A percentile compares a stretch with the other conserved stretches of the same genome.
phyloP scores from a whole-genome alignment of 2,888 invertebrate species.

The Catocala nupta region DNA sequence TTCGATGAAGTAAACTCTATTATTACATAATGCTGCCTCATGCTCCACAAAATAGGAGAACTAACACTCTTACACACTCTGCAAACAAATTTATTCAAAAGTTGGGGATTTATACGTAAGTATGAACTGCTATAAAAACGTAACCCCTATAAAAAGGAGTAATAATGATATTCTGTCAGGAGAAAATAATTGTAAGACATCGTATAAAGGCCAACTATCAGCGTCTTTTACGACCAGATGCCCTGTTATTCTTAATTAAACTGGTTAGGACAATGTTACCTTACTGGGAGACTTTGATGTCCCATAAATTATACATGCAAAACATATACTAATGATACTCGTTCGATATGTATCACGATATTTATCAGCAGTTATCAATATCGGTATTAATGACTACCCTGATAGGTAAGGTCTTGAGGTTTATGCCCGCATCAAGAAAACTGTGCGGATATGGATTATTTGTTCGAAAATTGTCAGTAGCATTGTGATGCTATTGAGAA shows the following conservation, averaged over 20 bases:
- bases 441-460: too few species aligned
- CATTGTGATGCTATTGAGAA: too few species aligned
- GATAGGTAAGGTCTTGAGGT: too few species aligned
- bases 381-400: too few species aligned
- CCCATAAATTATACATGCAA: slow-evolving; percentile 57
- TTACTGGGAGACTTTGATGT: slow-evolving; percentile 53
- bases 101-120: slow-evolving; percentile 51
- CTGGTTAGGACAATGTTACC: slow-evolving; percentile 58
- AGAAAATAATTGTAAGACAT: slow-evolving; percentile 72
- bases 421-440: too few species aligned
- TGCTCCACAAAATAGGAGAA: neutral
- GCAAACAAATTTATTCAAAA: slow-evolving; percentile 41
- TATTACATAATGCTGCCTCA: too few species aligned
- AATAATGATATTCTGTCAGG: slow-evolving; percentile 71
- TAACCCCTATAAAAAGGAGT: slow-evolving; percentile 71
- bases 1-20: too few species aligned
- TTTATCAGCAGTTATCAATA: too few species aligned
- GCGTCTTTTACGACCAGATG: slow-evolving; percentile 65
- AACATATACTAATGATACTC: slow-evolving; percentile 14
- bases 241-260: slow-evolving; percentile 67
- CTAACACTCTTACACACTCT: slow-evolving; percentile 35
- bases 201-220: slow-evolving; percentile 59
- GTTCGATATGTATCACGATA: too few species aligned
- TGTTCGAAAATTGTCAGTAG: too few species aligned
- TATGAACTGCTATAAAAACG: slow-evolving; percentile 65